Percentiles rank a stretch among this genome's conserved stretches.
phyloP scores from a whole-genome alignment of 1,140 invertebrate genomes.

The Elysia chlorotica region DNA sequence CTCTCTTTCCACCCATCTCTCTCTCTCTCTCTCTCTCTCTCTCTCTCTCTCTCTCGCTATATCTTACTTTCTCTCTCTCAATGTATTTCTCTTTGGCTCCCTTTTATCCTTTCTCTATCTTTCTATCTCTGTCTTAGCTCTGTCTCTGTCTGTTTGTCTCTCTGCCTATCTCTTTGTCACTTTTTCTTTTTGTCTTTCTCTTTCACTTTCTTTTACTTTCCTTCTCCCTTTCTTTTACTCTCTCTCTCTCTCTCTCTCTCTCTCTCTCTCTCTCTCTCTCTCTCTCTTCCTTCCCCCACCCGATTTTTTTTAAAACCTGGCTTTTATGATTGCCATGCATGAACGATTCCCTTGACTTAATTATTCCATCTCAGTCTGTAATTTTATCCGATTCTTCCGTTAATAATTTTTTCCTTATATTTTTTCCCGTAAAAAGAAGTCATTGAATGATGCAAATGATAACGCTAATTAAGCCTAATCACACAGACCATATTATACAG shows the following conservation, averaged over 20 bases:
- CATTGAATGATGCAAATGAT: no score
- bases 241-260: conserved; percentile 4
- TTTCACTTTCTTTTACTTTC: background rate
- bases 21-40: conserved; percentile 12
- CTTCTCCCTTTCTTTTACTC: background rate
- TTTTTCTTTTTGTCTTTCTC: conserved; percentile 12
- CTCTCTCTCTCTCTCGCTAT: background rate
- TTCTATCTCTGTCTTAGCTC: no score
- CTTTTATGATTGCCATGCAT: no score
- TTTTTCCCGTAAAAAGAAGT: no score
- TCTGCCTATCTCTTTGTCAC: background rate
- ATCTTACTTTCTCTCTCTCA: background rate
- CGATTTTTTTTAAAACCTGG: no score
- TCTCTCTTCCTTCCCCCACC: background rate
- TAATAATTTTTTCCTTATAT: no score
- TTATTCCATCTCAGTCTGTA: no score
- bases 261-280: conserved; percentile 9
- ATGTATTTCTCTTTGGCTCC: conserved; percentile 1
- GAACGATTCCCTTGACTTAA: no score
- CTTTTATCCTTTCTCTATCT: background rate
- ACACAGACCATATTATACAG: no score
- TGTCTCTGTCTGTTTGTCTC: no score
- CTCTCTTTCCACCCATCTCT: conserved; percentile 1
- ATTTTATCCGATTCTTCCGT: no score
- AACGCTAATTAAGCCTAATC: no score